Evolutionary conservation across 2,113 vertebrate genomes (phyloP).

Genomic region (Panthera uncia): DNA sequence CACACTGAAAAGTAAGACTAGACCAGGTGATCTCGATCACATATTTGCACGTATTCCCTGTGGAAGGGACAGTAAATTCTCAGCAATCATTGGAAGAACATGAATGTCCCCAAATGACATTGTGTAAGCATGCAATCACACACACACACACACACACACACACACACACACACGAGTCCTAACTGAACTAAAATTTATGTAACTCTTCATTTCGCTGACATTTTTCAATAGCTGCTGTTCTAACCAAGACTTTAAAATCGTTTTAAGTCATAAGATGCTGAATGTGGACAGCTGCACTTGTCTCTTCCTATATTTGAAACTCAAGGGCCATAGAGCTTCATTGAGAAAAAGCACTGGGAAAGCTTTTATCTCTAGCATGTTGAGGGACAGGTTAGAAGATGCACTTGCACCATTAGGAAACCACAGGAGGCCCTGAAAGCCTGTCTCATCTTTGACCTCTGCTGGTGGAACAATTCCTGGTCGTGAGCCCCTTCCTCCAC

Average conservation of each 20-base stretch:
- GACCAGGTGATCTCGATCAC: not conserved
- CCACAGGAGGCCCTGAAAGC: not conserved
- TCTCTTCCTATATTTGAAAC: not conserved
- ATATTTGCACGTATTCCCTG: not conserved
- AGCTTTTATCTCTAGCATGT: not conserved
- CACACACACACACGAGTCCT: not conserved
- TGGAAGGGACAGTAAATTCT: not conserved
- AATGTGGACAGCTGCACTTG: not conserved
- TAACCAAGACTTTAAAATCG: not conserved
- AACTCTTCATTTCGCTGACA: not conserved
- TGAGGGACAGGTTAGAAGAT: not conserved
- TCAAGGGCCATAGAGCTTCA: not conserved
- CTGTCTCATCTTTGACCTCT: not conserved
- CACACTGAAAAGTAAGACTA: not conserved
- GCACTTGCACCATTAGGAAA: not conserved
- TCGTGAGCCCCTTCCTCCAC: not conserved
- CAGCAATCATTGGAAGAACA: not conserved
- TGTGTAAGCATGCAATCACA: not conserved
- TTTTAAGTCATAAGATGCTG: not conserved
- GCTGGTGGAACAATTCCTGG: not conserved
- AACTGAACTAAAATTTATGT: not conserved
- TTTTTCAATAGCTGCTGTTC: not conserved
- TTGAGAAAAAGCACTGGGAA: not conserved
- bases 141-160: no score
- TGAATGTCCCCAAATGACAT: not conserved